Evolutionary conservation across 1,140 invertebrate species (phyloP), one percentile per base, ranked within the genome.

Genomic region (Elysia chlorotica): DNA sequence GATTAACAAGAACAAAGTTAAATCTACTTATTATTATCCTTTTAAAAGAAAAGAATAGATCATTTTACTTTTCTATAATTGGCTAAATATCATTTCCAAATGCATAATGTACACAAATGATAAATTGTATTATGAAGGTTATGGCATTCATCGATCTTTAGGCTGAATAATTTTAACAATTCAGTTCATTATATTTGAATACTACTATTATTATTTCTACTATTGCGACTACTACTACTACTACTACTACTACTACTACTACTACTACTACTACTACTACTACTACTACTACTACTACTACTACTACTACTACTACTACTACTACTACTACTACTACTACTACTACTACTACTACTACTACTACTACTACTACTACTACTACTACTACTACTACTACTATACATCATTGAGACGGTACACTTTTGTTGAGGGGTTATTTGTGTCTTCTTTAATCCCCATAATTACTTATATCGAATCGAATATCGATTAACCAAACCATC

Each of bases 251-350:
- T 59, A 14, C 57, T 59, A 59, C 57, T 59, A 59, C 57, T 59
- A 59, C 57, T 59, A 59, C 57, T 59, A 59, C 57, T 59, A 59
- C 57, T 59, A 59, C 57, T 59, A 59, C 57, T 59, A 59, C 57
- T 59, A 59, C 57, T 59, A 59, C 57, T 59, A 59, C 57, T 59
- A 59, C 57, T 59, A 59, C 57, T 59, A 59, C 57, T 59, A 59
- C 57, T 59, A 59, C 57, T 59, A 59, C 57, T 59, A 59, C 57
- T 14, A 59, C 57, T 59, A 17, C 57, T 59, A 59, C 57, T 59
- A 59, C 57, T 59, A 59, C 57, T 59, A 28, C 57, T 59, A 59
- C 57, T 59, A 59, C 57, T 59, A 59, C 57, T 59, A 59, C 57
- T 59, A 59, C 57, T 59, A 59, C 57, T 59, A 59, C 57, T 59